Base-by-base conservation (phyloP, 2,797 vertebrate genomes). In the Halcyon leucocephala region DNA sequence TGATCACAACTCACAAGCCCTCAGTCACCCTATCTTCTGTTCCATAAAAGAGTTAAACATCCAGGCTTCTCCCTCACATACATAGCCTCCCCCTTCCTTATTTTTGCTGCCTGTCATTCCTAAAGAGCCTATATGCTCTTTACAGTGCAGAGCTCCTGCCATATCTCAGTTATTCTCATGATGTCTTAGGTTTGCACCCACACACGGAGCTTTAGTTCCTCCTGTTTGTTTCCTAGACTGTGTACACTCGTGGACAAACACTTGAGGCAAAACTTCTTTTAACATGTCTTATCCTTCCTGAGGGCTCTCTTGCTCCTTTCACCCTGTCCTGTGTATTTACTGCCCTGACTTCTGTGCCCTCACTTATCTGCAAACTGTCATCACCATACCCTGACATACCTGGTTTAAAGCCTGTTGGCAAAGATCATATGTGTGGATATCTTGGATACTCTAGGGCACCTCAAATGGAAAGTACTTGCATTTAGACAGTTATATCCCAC, bases 351-450 rank as follows among this genome's bases (percentile, higher is more conserved):
- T 85, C 88, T 93, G 44, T 79, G 94, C 95, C 94, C 81, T 96
- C 89, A 90, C 90, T 94, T 94, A 84, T 73, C 89, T 92, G 86
- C 77, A 82, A 85, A 78, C 86, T 96, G 95, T 94, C 95, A 95
- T 95, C 95, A 95, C 96, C 82, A 96, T 73, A 14, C 64, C 18
- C 81, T 93, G 92, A 93, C 3, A 0, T 80, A 96, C 86, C 95
- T 94, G 81, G 51, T 90, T 89, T 97, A 96, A 97, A 96, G 96
- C 95, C 96, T 96, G 81, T 92, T 97, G 95, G 95, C 95, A 96
- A 97, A 95, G 88, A 97, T 96, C 95, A 93, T 96, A 96, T 90
- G 95, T 96, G 95, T 93, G 90, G 95, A 80, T 96, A 81, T 92
- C 85, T 87, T 95, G 93, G 92, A 85, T 82, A 95, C 92, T 96